phyloP scores from a whole-genome alignment of 1,140 invertebrate genomes.

The Brachionus rotundiformis region DNA sequence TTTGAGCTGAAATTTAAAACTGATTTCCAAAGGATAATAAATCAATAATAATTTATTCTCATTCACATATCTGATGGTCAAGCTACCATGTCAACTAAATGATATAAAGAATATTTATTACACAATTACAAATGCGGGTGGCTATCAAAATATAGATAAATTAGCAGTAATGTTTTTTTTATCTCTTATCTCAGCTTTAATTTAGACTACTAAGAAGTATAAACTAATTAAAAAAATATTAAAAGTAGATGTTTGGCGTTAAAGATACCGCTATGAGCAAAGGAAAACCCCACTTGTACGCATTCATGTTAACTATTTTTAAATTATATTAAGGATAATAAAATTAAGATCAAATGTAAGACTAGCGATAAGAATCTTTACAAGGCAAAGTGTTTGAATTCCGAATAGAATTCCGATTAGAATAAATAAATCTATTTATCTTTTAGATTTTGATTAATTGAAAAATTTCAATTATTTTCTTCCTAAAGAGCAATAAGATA shows the following conservation, averaged over 20 bases:
- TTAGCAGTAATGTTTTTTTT: constrained; percentile 12
- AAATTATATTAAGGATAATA: constrained; percentile 18
- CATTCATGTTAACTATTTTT: constrained; percentile 36
- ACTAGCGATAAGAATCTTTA: constrained; percentile 37
- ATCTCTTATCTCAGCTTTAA: not conserved
- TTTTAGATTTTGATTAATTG: constrained; percentile 16
- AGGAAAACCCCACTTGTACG: not conserved
- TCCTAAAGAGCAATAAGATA: constrained; percentile 1
- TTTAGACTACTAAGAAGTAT: not conserved
- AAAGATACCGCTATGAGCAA: not conserved
- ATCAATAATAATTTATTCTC: too few species aligned
- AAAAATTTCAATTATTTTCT: constrained; percentile 20
- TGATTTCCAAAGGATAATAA: too few species aligned
- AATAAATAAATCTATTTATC: constrained; percentile 39
- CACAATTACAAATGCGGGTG: not conserved
- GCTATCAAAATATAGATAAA: not conserved
- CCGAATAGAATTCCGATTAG: constrained; percentile 2
- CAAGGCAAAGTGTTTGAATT: constrained; percentile 12
- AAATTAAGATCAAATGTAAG: constrained; percentile 35
- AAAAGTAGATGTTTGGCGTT: not conserved
- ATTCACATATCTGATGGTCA: too few species aligned
- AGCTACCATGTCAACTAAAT: too few species aligned
- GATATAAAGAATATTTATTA: not conserved
- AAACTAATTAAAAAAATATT: constrained; percentile 6
- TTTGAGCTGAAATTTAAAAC: not conserved